Evolutionary conservation across 2,888 invertebrate species (phyloP), one percentile per base, ranked within the genome.

Genomic region (Dendrolimus pini): DNA sequence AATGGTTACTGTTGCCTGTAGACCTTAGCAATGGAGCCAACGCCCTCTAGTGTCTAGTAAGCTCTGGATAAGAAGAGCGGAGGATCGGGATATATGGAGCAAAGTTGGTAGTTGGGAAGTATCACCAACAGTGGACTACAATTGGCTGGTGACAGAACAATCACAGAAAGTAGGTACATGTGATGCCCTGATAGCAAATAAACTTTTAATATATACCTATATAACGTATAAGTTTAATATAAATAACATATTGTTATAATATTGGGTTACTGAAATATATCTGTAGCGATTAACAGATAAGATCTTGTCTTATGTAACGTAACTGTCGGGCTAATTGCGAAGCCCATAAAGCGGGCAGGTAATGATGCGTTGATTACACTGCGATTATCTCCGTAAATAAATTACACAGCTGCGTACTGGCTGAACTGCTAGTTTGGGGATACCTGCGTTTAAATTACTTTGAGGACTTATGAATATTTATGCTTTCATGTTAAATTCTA

Each of bases 341-440:
- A 18, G 57, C 54, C 62, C 62, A 60, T 41, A 41, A 60, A 63
- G 60, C 57, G 60, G 54, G 59, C 57, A 60, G 64, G 63, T 61
- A 65, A 54, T 54, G 59, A 61, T 56, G 56, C 61, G 60, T 61
- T 68, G 66, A 66, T 68, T 67, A 68, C 64, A 56, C 56, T 54
- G 59, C 60, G 62, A 60, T 61, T 62, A 65, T 64, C 63, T 63
- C 62, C 12, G 47, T 47, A 47, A 47, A 47, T 47, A 47, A 47
- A 47, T 47, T 47, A 47, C 47, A 9, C 9, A 47, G 47, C 47
- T 47, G 47, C 47, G 47, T 10, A 47, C 9, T 47, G 47, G 47
- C 9, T 47, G 9, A 47, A 47, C 9, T 47, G 47, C 47, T 47
- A 47, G 47, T 47, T 47, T 12, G 47, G 47, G 9, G 8, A 47